Base-by-base conservation (phyloP, 2,113 vertebrate genomes). In the Elachura formosa region DNA sequence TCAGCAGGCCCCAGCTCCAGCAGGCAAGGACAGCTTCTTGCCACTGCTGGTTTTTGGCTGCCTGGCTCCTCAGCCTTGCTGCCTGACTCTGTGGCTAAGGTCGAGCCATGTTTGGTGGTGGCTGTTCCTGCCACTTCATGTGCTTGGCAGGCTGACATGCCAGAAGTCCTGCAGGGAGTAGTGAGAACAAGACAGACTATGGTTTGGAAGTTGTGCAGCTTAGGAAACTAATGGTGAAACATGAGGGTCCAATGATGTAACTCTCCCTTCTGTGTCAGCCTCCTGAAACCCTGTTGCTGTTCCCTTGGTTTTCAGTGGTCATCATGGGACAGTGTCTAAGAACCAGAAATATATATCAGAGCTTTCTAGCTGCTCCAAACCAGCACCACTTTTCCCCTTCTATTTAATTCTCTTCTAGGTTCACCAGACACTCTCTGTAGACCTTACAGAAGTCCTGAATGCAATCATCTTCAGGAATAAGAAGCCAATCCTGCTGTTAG, bases 381-480 rank as follows among this genome's bases (percentile, higher is more conserved):
- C 15, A 66, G 34, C 41, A 83, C 20, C 5, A 4, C 51, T 59
- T 92, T 38, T 58, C 45, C 19, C 77, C 14, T 63, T 74, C 4
- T 83, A 13, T 80, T 89, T 93, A 24, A 49, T 95, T 96, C 33
- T 90, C 33, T 62, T 87, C 22, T 71, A 98, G 99, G 98, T 99
- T 89, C 98, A 98, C 86, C 98, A 97, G 96, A 97, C 89, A 6
- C 90, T 99, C 80, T 97, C 94, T 76, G 96, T 99, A 97, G 98
- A 98, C 91, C 90, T 99, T 93, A 98, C 98, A 64, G 82, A 97
- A 83, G 83, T 98, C 43, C 62, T 99, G 96, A 98, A 98, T 77
- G 91, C 92, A 69, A 96, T 99, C 38, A 97, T 98, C 52, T 96
- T 98, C 91, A 98, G 97, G 24, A 98, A 98, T 84, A 98, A 98